Percentiles rank a stretch among this genome's conserved stretches.
Conservation (phyloP, 2,797 vertebrate genomes). For the Lateolabrax maculatus region DNA sequence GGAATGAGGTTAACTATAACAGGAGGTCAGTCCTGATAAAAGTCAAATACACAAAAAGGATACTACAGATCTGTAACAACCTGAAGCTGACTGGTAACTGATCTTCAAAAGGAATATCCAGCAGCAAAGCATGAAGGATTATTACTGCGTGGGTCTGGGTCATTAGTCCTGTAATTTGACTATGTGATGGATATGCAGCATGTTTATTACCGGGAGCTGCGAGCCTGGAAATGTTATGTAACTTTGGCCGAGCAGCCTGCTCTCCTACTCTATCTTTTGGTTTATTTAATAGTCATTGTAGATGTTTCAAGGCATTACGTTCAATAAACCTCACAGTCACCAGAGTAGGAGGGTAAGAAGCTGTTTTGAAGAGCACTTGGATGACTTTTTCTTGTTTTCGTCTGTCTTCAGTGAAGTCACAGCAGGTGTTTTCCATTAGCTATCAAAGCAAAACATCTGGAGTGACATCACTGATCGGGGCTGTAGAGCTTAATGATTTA, state of each 20-base stretch:
- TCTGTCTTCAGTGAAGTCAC: not conserved
- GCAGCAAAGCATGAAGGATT: slow-evolving; percentile 55
- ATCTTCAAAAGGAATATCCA: slow-evolving; percentile 64
- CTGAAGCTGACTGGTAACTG: slow-evolving; percentile 53
- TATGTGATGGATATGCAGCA: slow-evolving; percentile 63
- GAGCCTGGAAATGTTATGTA: slow-evolving; percentile 47
- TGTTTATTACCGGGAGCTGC: slow-evolving; percentile 46
- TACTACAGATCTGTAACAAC: slow-evolving; percentile 54
- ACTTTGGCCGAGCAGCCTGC: slow-evolving; percentile 8
- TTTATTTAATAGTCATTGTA: slow-evolving; percentile 39
- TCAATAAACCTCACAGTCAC: slow-evolving; percentile 9
- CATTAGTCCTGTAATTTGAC: slow-evolving; percentile 70
- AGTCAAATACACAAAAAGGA: slow-evolving; percentile 49
- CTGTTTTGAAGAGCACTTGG: not conserved
- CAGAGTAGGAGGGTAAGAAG: too few relatives aligned
- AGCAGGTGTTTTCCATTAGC: slow-evolving; percentile 32
- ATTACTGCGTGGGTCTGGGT: slow-evolving; percentile 40
- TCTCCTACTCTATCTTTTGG: slow-evolving; percentile 5
- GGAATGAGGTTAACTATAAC: slow-evolving; percentile 43
- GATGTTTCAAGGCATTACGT: slow-evolving; percentile 30
- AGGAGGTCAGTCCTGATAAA: slow-evolving; percentile 59
- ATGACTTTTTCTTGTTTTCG: not conserved
- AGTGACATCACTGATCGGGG: slow-evolving; percentile 20
- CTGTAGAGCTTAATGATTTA: not conserved
- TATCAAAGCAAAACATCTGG: slow-evolving; percentile 33